These are phyloP conservation scores for Meandrina meandrites DNA, from an alignment of 92 coral and sea anemone genomes.

Conservation along the genomic window DNA sequence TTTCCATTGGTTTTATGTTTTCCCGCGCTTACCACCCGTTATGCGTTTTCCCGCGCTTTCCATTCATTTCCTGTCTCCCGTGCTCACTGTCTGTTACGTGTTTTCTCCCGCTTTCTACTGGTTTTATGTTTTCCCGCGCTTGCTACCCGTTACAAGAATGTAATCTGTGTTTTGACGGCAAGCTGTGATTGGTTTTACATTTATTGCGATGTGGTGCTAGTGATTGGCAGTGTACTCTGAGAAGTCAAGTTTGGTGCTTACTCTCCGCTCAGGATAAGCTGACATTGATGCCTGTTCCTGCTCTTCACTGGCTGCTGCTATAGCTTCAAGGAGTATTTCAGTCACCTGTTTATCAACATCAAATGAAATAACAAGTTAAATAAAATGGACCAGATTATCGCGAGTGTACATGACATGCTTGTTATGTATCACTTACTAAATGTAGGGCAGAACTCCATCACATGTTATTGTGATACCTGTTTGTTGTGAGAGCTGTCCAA, in stretches of 20 bases:
- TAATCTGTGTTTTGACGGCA: background rate
- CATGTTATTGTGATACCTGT: slow-evolving; percentile 60
- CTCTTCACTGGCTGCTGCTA: slow-evolving; percentile 48
- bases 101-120: too few species aligned
- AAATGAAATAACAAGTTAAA: background rate
- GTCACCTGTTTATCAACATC: slow-evolving; percentile 60
- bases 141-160: too few species aligned
- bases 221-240: background rate
- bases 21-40: background rate
- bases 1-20: background rate
- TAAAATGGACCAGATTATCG: too few species aligned
- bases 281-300: slow-evolving; percentile 22
- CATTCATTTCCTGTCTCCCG: too few species aligned
- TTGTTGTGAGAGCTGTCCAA: slow-evolving; percentile 84
- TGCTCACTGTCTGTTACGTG: too few species aligned
- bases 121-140: background rate
- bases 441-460: background rate
- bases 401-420: too few species aligned
- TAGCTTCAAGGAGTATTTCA: slow-evolving; percentile 72
- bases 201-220: background rate
- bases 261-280: slow-evolving; percentile 13
- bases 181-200: too few species aligned
- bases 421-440: too few species aligned
- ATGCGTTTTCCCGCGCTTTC: background rate
- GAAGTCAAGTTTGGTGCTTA: slow-evolving; percentile 9